Conservation (phyloP, 1,140 invertebrate species). For the Ladona fulva region DNA sequence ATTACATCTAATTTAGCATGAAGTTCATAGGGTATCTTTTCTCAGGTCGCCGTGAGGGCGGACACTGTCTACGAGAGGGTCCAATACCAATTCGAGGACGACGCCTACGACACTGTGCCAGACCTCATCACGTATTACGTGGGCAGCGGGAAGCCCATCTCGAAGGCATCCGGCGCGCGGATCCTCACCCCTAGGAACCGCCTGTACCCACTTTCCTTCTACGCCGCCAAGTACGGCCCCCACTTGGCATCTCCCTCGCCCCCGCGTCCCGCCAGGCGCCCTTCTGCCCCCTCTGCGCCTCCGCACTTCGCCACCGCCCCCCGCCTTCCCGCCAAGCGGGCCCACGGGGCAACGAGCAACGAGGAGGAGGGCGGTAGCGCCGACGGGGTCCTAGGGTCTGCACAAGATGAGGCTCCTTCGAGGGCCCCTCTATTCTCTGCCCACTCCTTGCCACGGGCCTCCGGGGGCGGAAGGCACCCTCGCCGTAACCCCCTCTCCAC, state of each 20-base stretch:
- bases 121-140: conserved; percentile 92
- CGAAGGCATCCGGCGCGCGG: conserved; percentile 73
- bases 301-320: conserved; percentile 3
- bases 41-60: conserved; percentile 70
- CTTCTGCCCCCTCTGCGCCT: conserved; percentile 23
- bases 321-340: background rate
- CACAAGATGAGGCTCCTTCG: background rate
- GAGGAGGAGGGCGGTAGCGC: background rate
- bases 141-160: conserved; percentile 79
- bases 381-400: background rate
- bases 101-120: conserved; percentile 84
- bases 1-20: no score
- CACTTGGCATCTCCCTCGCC: conserved; percentile 22
- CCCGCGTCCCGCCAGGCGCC: conserved; percentile 20
- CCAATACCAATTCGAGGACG: conserved; percentile 90
- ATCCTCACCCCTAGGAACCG: conserved; percentile 70
- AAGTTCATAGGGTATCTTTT: conserved; percentile 20
- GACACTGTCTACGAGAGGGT: conserved; percentile 86
- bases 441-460: conserved; percentile 41
- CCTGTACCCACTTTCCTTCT: conserved; percentile 54
- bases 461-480: conserved; percentile 29
- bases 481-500: conserved; percentile 29
- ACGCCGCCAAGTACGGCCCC: conserved; percentile 48
- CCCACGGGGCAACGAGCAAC: background rate
- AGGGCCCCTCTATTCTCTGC: conserved; percentile 18